These are phyloP conservation scores for Drosophila simulans DNA, from an alignment of 1,140 invertebrate species.

Conservation along the genomic window DNA sequence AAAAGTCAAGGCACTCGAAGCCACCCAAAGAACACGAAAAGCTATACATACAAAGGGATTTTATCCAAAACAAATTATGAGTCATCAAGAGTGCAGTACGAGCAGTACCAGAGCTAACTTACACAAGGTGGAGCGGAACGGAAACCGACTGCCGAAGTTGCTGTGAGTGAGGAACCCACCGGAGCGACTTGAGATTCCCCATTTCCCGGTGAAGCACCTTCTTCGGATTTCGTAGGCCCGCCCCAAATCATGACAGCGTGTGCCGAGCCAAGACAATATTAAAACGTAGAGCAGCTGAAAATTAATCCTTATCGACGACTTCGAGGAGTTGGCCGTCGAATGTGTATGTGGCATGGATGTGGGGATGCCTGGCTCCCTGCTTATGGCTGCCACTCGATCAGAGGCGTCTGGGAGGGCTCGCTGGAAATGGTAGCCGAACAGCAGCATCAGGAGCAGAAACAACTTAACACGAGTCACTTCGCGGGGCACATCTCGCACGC, in stretches of 20 bases:
- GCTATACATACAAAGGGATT: conserved; percentile 53
- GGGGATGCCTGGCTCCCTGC: conserved; percentile 1
- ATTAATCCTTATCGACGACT: conserved; percentile 81
- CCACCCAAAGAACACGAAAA: conserved; percentile 59
- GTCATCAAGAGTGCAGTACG: conserved; percentile 16
- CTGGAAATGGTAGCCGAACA: conserved; percentile 71
- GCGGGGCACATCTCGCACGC: conserved; percentile 23
- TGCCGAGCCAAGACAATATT: conserved; percentile 55
- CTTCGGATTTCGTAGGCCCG: conserved; percentile 37
- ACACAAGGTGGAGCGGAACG: conserved; percentile 10
- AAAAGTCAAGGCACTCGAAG: conserved; percentile 78
- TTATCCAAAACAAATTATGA: conserved; percentile 43
- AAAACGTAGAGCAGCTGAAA: conserved; percentile 72
- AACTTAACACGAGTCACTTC: conserved; percentile 71
- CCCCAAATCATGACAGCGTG: conserved; percentile 72
- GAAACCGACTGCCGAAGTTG: conserved; percentile 19
- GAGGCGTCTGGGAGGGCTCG: conserved; percentile 2
- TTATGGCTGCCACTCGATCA: conserved; percentile 21
- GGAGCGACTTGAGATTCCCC: background rate
- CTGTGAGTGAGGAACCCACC: conserved; percentile 13
- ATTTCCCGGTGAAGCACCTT: background rate
- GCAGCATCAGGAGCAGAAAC: conserved; percentile 62
- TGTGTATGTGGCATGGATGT: conserved; percentile 5
- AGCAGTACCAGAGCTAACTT: conserved; percentile 3
- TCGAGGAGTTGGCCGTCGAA: conserved; percentile 28